These are phyloP conservation scores for Diglossa cyanea DNA, from an alignment of 2,797 vertebrate species.

Conservation along the genomic window DNA sequence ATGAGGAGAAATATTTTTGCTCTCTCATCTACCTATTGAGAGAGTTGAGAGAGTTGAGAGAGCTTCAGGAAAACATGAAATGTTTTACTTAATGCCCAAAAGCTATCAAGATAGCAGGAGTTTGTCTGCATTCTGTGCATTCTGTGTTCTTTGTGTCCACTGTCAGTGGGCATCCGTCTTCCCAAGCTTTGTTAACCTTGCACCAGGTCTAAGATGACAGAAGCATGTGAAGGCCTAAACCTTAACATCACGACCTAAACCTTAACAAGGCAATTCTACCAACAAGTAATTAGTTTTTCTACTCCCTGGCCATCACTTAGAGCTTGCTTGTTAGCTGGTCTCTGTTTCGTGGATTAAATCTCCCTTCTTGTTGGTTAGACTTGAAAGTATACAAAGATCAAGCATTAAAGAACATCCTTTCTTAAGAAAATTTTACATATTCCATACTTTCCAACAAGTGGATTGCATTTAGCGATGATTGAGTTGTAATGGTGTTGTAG, in stretches of 20 bases:
- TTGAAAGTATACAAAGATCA: not conserved
- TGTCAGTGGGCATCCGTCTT: not conserved
- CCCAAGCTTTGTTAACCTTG: not conserved
- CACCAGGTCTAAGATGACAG: not conserved
- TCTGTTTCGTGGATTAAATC: not conserved
- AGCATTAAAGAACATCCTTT: not conserved
- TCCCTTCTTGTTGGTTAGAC: not conserved
- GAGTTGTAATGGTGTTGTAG: not conserved
- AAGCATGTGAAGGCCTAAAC: not conserved
- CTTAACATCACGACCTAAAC: not conserved
- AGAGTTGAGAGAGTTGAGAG: not conserved
- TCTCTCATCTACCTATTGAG: not conserved
- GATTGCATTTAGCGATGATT: not conserved
- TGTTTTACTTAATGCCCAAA: not conserved
- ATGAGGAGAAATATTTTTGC: not conserved
- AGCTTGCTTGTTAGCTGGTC: not conserved
- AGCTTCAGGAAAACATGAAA: not conserved
- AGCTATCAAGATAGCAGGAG: not conserved
- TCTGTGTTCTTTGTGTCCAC: not conserved
- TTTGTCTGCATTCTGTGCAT: not conserved
- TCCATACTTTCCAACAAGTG: fast-evolving
- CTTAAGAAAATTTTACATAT: not conserved
- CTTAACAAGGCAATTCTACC: not conserved
- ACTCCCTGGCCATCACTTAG: not conserved
- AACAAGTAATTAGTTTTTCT: not conserved